Conservation (phyloP, 2,797 vertebrate species). For the Setipinna tenuifilis region DNA sequence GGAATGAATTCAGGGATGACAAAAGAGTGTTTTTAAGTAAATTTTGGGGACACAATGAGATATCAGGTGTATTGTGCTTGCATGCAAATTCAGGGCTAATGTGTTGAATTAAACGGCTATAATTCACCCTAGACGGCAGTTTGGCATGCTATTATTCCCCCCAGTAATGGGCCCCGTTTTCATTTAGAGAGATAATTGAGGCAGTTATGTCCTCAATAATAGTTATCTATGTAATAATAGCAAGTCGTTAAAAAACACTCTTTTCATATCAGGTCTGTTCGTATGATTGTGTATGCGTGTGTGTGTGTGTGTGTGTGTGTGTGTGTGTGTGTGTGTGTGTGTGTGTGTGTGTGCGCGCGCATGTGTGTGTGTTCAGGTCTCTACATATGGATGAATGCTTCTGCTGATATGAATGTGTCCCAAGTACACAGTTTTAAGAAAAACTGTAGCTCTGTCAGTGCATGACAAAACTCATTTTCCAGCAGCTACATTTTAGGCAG, state of each 20-base stretch:
- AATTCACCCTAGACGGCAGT: constrained; percentile 49
- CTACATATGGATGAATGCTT: neutral
- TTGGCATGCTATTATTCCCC: constrained; percentile 63
- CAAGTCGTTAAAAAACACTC: constrained; percentile 15
- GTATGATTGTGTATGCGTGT: constrained; percentile 40
- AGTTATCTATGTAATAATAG: constrained; percentile 50
- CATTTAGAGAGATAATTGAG: constrained; percentile 63
- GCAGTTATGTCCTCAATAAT: constrained; percentile 55
- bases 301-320: constrained; percentile 48
- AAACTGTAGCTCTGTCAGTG: neutral
- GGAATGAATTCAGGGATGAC: neutral
- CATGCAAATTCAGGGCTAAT: constrained; percentile 11
- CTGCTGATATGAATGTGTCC: neutral
- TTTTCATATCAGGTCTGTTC: constrained; percentile 35
- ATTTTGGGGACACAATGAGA: neutral
- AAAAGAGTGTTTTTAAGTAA: neutral
- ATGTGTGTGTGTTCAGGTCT: neutral
- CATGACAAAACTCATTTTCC: neutral
- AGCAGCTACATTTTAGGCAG: neutral
- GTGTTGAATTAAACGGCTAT: constrained; percentile 52
- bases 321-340: neutral
- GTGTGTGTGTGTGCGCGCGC: neutral
- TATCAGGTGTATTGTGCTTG: neutral
- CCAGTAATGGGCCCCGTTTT: constrained; percentile 51
- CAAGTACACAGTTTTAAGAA: neutral